phyloP scores from a whole-genome alignment of 1,140 invertebrate genomes.

The Onthophagus taurus region DNA sequence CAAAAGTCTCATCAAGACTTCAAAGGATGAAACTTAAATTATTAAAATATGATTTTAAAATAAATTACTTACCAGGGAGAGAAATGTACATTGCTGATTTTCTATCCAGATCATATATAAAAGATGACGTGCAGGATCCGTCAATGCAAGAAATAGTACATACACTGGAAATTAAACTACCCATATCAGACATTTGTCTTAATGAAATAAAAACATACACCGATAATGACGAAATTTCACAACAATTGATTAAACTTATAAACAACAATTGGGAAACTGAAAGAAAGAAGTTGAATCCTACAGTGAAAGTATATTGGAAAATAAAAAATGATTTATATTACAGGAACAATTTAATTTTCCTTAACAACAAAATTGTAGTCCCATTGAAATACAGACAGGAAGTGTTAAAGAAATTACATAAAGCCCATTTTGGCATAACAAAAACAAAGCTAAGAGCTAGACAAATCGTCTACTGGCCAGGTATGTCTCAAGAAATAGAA shows the following conservation, averaged over 20 bases:
- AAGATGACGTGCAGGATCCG: background rate
- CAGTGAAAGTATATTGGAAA: constrained; percentile 1
- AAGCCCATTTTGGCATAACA: constrained; percentile 18
- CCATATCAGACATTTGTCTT: too few species aligned
- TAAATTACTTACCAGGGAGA: constrained; percentile 10
- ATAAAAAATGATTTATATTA: background rate
- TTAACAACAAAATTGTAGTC: constrained; percentile 4
- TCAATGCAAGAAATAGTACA: too few species aligned
- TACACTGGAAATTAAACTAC: too few species aligned
- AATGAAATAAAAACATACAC: too few species aligned
- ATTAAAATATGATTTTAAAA: constrained; percentile 10
- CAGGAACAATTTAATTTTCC: constrained; percentile 1
- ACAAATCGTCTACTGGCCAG: constrained; percentile 31
- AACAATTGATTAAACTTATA: background rate
- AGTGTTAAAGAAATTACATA: constrained; percentile 16
- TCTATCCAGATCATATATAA: background rate
- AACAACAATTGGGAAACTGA: constrained; percentile 2
- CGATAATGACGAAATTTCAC: background rate
- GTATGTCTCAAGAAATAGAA: constrained; percentile 36
- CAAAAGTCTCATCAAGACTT: constrained; percentile 2
- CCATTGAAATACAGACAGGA: background rate
- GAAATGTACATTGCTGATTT: constrained; percentile 11
- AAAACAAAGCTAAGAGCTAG: constrained; percentile 17
- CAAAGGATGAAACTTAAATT: constrained; percentile 10
- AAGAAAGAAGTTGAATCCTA: background rate